Conservation (phyloP, 1,140 invertebrate species). For the Stegodyphus mimosarum region DNA sequence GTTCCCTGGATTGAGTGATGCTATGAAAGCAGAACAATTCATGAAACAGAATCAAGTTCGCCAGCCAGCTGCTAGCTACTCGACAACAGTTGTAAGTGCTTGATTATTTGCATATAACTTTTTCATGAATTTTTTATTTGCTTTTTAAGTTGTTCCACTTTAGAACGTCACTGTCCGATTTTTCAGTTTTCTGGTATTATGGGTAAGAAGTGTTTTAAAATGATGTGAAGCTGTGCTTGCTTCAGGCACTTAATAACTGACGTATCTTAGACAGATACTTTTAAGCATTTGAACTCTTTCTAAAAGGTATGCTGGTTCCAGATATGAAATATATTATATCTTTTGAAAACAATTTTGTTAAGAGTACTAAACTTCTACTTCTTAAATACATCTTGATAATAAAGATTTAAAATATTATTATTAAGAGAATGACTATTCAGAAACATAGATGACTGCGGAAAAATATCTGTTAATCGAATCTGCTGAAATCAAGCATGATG, state of each 20-base stretch:
- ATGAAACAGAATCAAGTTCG: conserved; percentile 67
- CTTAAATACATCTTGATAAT: no score
- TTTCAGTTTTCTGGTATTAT: neutral
- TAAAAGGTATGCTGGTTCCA: no score
- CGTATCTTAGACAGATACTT: neutral
- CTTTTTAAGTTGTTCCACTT: neutral
- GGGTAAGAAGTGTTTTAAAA: neutral
- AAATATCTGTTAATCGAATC: no score
- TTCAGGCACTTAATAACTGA: neutral
- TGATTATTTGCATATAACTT: neutral
- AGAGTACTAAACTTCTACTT: no score
- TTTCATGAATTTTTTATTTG: neutral
- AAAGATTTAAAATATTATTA: no score
- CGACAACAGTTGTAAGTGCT: conserved; percentile 66
- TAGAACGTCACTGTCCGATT: neutral
- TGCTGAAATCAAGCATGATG: no score
- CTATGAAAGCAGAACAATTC: conserved; percentile 81
- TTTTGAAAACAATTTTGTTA: no score
- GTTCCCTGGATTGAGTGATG: conserved; percentile 87
- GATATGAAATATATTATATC: no score
- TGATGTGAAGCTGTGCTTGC: neutral
- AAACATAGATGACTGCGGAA: no score
- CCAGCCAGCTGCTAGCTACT: conserved; percentile 61
- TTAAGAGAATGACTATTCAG: no score
- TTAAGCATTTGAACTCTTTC: neutral